Conservation (phyloP, 2,797 vertebrate genomes). For the Limosa lapponica region DNA sequence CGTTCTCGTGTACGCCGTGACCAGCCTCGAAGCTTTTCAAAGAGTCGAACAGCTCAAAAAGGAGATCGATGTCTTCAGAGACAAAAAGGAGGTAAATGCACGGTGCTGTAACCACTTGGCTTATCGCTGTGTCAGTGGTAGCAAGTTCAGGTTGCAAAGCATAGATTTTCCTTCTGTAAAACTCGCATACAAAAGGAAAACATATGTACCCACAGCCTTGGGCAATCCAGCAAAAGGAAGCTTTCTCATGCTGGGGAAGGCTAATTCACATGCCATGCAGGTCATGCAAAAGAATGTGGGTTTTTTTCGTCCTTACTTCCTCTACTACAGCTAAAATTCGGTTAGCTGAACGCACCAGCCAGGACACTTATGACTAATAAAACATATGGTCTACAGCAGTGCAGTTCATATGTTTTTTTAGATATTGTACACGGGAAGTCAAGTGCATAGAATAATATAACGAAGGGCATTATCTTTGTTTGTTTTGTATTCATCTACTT, state of each 20-base stretch:
- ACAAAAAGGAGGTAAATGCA: conserved; percentile 91
- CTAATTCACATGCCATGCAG: not conserved
- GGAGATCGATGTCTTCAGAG: conserved; percentile 91
- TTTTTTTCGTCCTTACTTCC: not conserved
- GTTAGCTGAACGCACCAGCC: not conserved
- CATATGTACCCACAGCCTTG: not conserved
- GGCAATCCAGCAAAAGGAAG: not conserved
- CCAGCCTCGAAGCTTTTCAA: conserved; percentile 91
- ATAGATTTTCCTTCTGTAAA: not conserved
- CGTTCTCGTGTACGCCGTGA: conserved; percentile 92
- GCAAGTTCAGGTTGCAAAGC: not conserved
- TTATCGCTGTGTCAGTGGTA: not conserved
- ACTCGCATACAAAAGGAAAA: not conserved
- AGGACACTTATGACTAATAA: conserved; percentile 30
- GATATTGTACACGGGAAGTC: conserved; percentile 26
- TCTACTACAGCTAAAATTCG: conserved; percentile 21
- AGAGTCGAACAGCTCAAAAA: conserved; percentile 91
- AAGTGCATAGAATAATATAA: conserved; percentile 49
- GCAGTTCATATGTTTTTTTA: conserved; percentile 11
- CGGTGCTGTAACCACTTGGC: not conserved
- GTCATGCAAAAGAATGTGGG: not conserved
- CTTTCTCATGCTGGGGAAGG: not conserved
- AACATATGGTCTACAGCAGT: conserved; percentile 48
- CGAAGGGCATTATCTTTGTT: conserved; percentile 50
- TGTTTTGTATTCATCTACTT: conserved; percentile 48